Percentiles rank a stretch among this genome's conserved stretches.
These are phyloP conservation scores for Tenthredo distinguenda DNA, from an alignment of 2,888 invertebrate genomes.

Conservation along the genomic window DNA sequence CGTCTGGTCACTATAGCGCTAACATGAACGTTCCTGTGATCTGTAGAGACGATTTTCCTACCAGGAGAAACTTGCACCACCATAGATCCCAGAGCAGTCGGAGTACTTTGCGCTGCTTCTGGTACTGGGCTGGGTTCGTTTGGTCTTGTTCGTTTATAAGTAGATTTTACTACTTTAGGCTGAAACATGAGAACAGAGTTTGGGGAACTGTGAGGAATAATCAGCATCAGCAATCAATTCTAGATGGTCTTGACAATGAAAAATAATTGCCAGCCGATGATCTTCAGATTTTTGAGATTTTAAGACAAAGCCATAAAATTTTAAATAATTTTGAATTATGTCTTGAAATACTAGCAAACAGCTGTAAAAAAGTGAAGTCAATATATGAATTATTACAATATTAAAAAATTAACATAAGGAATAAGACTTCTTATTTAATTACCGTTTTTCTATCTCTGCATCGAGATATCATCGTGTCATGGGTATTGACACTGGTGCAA, in stretches of 20 bases:
- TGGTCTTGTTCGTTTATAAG: background rate
- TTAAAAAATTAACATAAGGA: background rate
- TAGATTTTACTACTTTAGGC: conserved; percentile 3
- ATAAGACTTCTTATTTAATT: background rate
- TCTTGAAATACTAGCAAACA: too few relatives aligned
- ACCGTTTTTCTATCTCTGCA: conserved; percentile 23
- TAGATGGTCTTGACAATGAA: background rate
- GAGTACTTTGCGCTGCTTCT: background rate
- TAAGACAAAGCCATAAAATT: too few relatives aligned
- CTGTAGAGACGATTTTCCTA: conserved; percentile 33
- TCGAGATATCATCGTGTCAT: conserved; percentile 22
- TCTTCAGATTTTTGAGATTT: background rate
- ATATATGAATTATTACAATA: background rate
- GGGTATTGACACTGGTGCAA: background rate
- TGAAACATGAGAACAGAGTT: conserved; percentile 11
- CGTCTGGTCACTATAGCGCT: conserved; percentile 66
- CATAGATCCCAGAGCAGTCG: background rate
- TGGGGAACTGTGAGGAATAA: background rate
- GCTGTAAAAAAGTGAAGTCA: background rate
- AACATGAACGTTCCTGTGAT: conserved; percentile 56
- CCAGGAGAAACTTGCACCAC: background rate
- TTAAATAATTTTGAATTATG: too few relatives aligned
- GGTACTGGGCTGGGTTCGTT: background rate
- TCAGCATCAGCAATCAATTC: background rate
- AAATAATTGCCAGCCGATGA: background rate